Conservation (phyloP, 2,113 vertebrate genomes). For the Lasiurus borealis region DNA sequence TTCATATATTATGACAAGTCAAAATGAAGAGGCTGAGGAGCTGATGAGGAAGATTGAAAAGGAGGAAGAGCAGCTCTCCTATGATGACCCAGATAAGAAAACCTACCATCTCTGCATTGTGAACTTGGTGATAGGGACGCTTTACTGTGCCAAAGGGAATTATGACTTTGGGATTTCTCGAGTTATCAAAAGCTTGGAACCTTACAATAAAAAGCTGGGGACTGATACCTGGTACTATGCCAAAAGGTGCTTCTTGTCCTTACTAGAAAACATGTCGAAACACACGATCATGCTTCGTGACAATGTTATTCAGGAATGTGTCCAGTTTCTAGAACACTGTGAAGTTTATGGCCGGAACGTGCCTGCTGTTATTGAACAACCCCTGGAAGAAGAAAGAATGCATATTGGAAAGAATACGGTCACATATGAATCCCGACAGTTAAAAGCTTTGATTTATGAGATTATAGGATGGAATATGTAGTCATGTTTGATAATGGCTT, state of each 20-base stretch:
- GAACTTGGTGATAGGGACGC: constrained; percentile 86
- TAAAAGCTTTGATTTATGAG: constrained; percentile 95
- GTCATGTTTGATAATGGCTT: constrained; percentile 19
- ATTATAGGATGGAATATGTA: constrained; percentile 94
- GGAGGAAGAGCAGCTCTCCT: constrained; percentile 95
- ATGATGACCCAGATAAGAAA: constrained; percentile 94
- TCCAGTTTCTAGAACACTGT: constrained; percentile 97
- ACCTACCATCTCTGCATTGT: constrained; percentile 97
- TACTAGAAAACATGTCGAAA: constrained; percentile 98
- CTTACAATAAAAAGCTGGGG: constrained; percentile 75
- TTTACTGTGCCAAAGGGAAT: constrained; percentile 97
- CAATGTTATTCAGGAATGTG: constrained; percentile 92
- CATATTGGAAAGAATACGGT: constrained; percentile 96
- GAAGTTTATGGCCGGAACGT: constrained; percentile 94
- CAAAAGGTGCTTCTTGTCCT: constrained; percentile 96
- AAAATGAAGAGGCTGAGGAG: constrained; percentile 97
- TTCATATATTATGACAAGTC: constrained; percentile 97
- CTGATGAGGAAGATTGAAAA: constrained; percentile 85
- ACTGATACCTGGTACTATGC: constrained; percentile 99
- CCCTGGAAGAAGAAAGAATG: constrained; percentile 92
- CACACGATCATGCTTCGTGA: constrained; percentile 95
- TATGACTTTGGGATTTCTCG: constrained; percentile 98
- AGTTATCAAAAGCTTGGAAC: constrained; percentile 98
- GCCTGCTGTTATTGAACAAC: constrained; percentile 94
- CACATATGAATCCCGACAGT: constrained; percentile 94